Evolutionary conservation across 2,113 vertebrate species (phyloP), one percentile per base, ranked within the genome.

Genomic region (Atractosteus spatula): DNA sequence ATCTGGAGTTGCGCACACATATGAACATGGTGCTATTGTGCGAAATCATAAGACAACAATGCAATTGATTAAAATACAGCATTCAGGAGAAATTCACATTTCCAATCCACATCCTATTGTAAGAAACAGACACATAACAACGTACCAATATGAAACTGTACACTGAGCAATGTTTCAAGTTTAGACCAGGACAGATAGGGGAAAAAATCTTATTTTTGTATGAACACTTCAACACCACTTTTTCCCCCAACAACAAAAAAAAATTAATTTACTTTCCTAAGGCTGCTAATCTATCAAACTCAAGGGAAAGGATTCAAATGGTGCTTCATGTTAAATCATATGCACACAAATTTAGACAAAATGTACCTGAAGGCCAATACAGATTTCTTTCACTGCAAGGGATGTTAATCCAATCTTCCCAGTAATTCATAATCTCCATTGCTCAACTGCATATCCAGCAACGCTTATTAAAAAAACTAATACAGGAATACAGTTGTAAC

Each of bases 341-440:
- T 76, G 83, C 69, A 85, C 69, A 76, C 55, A 71, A 74, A 81
- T 86, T 83, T 81, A 85, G 16, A 70, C 42, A 55, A 75, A 51
- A 5, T 51, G 47, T 51, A 51, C 47, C 47, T 51, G 47, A 5
- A 51, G 47, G 10, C 47, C 10, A 51, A 51, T 51, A 51, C 10
- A 51, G 47, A 51, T 51, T 51, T 51, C 47, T 51, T 51, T 7
- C 47, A 51, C 47, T 51, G 5, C 10, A 29, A 29, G 29, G 29
- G 29, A 29, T 29, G 5, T 7, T 51, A 51, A 5, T 51, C 47
- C 47, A 51, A 10, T 51, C 47, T 51, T 51, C 47, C 47, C 47
- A 51, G 29, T 29, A 29, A 29, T 29, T 29, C 29, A 29, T 29
- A 29, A 29, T 29, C 29, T 29, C 29, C 29, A 1, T 29, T 29